Conservation (phyloP, 2,797 vertebrate species). For the Ammospiza maritima region DNA sequence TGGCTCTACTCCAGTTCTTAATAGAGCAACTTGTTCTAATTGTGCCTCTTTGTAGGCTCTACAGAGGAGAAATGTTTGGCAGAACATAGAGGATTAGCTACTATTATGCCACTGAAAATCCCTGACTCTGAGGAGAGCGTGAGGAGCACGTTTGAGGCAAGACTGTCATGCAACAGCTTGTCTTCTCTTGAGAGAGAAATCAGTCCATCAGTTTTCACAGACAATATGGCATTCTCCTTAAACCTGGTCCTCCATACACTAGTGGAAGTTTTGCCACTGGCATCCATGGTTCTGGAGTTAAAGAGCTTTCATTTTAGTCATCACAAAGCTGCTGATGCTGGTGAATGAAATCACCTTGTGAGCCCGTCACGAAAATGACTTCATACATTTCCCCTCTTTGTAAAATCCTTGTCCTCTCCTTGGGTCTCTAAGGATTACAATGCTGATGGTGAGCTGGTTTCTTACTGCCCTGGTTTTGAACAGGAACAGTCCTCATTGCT, state of each 20-base stretch:
- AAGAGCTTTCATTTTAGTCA: background rate
- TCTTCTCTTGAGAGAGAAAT: background rate
- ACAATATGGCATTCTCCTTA: background rate
- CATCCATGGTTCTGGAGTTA: background rate
- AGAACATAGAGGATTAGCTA: background rate
- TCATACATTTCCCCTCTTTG: background rate
- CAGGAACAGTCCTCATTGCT: background rate
- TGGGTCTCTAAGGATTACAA: background rate
- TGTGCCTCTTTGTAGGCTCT: background rate
- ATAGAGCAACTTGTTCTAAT: constrained; percentile 17
- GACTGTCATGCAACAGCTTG: background rate
- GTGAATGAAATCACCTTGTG: background rate
- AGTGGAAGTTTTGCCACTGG: background rate
- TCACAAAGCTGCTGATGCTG: background rate
- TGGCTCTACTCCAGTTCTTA: constrained; percentile 23
- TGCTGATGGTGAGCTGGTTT: background rate
- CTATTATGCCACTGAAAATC: background rate
- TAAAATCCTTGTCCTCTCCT: background rate
- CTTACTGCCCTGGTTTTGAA: background rate
- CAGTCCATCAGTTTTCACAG: background rate
- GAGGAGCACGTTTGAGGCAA: background rate
- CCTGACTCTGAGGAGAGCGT: background rate
- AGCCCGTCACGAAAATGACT: background rate
- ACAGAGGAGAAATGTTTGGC: background rate
- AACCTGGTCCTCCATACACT: background rate